Conservation (phyloP, 1,140 invertebrate genomes). For the Oedothorax gibbosus region DNA sequence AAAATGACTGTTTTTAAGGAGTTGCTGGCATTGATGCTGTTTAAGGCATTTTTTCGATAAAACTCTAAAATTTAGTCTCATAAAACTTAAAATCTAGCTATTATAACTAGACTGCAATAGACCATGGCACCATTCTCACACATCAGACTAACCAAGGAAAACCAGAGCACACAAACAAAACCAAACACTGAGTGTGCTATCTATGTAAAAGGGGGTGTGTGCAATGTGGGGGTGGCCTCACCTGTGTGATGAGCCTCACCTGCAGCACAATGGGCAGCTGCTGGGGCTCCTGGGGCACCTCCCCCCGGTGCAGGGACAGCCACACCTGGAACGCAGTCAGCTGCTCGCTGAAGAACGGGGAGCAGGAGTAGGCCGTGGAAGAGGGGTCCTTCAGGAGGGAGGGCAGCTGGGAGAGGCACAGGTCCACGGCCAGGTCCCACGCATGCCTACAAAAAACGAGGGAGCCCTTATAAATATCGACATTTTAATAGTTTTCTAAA, state of each 20-base stretch:
- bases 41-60: too few relatives aligned
- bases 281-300: conserved; percentile 83
- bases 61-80: too few relatives aligned
- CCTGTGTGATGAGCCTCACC: conserved; percentile 67
- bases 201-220: not conserved
- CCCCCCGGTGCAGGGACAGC: conserved; percentile 85
- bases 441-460: conserved; percentile 82
- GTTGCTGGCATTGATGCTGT: too few relatives aligned
- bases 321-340: conserved; percentile 98
- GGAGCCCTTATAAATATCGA: too few relatives aligned
- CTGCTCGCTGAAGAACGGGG: conserved; percentile 98
- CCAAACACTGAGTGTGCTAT: not conserved
- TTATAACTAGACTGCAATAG: too few relatives aligned
- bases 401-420: conserved; percentile 90
- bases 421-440: conserved; percentile 96
- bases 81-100: too few relatives aligned
- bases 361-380: conserved; percentile 72
- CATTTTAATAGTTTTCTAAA: too few relatives aligned
- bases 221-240: too few relatives aligned
- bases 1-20: too few relatives aligned
- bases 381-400: conserved; percentile 74
- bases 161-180: not conserved
- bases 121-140: too few relatives aligned
- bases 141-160: not conserved
- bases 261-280: conserved; percentile 98